Evolutionary conservation across 1,140 invertebrate genomes (phyloP), one percentile per base, ranked within the genome.

Genomic region (Rhopalosiphum maidis): DNA sequence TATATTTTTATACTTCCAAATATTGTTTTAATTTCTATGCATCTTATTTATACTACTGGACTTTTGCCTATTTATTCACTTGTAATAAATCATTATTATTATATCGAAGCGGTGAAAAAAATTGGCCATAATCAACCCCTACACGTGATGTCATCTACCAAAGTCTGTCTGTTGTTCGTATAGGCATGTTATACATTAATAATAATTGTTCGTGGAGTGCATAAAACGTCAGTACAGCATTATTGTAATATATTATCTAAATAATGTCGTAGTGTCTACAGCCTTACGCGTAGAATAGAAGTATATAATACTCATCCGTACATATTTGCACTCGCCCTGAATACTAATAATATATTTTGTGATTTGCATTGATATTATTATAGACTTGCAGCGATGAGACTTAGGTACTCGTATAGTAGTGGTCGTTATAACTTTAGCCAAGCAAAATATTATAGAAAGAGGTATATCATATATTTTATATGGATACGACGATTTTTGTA

Each of bases 311-410:
- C 60, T 77, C 30, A 15, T 5, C 30, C 30, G 30, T n/a, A 68
- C 60, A 30, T 9, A 77, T n/a, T 77, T 7, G 15, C 15, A 18
- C 60, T 77, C 15, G 60, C 60, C 5, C 60, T n/a, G 60, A 77
- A 77, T 77, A 77, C 60, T 77, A 77, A 77, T 77, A 77, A 30
- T 30, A 77, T 77, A 77, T 77, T 77, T 77, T 77, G 23, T n/a
- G n/a, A 77, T 77, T 77, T 77, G 60, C 60, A 77, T n/a, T 77
- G 60, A 77, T 77, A 77, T 77, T 77, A n/a, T 77, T 77, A 77
- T 77, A n/a, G 18, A 77, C 60, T 77, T 77, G 3, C n/a, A n/a
- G n/a, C 60, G 30, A 77, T n/a, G n/a, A n/a, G 60, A 77, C 60
- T 1, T 41, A 41, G 41, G 60, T 18, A 18, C n/a, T 15, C 60